Evolutionary conservation across 2,888 invertebrate genomes (phyloP).

Genomic region (Platerodrilus igneus): DNA sequence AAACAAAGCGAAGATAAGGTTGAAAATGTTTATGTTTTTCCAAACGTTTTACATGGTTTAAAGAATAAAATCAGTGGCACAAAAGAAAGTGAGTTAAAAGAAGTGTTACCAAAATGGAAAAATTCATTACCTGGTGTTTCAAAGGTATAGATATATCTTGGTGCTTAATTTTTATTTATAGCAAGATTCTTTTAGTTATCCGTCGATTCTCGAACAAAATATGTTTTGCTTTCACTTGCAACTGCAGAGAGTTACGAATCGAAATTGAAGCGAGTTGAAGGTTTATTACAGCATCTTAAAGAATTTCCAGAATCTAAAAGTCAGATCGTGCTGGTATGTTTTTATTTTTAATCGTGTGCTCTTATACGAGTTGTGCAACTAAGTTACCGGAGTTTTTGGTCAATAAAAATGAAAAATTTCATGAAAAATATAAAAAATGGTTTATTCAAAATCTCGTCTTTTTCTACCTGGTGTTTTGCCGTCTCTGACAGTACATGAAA

Average conservation of each 20-base stretch:
- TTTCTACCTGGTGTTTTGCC: no score
- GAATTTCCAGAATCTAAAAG: constrained; percentile 69
- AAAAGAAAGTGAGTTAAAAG: constrained; percentile 35
- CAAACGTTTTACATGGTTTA: constrained; percentile 46
- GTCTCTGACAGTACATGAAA: no score
- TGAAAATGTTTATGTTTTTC: constrained; percentile 39
- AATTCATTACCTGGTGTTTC: constrained; percentile 36
- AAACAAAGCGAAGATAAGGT: constrained; percentile 19
- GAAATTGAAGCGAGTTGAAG: constrained; percentile 60
- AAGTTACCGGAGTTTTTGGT: no score
- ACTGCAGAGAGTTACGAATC: constrained; percentile 56
- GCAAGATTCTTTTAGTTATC: constrained; percentile 50
- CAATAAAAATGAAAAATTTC: no score
- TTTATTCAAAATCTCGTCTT: no score
- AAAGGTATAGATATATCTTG: constrained; percentile 30
- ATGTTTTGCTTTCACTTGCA: constrained; percentile 60
- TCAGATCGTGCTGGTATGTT: constrained; percentile 63
- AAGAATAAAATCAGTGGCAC: constrained; percentile 43
- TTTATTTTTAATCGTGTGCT: constrained; percentile 2
- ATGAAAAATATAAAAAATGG: no score
- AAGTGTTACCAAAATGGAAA: constrained; percentile 51
- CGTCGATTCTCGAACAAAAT: constrained; percentile 61
- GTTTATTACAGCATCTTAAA: constrained; percentile 67
- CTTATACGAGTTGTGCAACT: no score
- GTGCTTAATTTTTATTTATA: constrained; percentile 8